These are phyloP conservation scores for Sialia sialis DNA, from an alignment of 2,113 vertebrate species.

Conservation along the genomic window DNA sequence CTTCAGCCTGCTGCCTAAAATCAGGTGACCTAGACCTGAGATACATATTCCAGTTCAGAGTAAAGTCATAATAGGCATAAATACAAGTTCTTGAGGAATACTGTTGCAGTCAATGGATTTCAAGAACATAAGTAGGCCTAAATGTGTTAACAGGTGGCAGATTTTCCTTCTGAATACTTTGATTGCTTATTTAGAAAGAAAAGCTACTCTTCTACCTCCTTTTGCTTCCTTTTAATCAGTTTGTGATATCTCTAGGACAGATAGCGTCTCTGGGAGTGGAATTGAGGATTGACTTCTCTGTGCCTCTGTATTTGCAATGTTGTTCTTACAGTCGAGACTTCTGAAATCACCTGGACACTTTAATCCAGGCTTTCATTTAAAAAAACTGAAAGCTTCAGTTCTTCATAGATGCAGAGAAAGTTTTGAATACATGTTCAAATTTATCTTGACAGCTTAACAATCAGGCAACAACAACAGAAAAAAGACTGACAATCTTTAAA, in stretches of 20 bases:
- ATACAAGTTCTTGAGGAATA: not conserved
- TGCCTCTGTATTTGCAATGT: not conserved
- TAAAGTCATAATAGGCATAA: not conserved
- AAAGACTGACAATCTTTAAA: not conserved
- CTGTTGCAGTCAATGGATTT: not conserved
- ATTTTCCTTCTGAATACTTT: not conserved
- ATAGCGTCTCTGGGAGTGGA: not conserved
- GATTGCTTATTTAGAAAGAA: not conserved
- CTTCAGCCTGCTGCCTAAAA: not conserved
- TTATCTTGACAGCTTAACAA: not conserved
- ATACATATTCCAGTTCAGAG: not conserved
- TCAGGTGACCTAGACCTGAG: not conserved
- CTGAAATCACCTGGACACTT: not conserved
- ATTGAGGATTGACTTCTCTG: not conserved
- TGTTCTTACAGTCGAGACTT: not conserved
- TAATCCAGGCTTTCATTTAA: not conserved
- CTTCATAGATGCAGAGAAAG: not conserved
- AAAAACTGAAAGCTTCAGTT: not conserved
- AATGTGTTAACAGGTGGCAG: accelerated
- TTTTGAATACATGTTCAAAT: not conserved
- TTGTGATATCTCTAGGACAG: not conserved
- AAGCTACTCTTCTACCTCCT: not conserved
- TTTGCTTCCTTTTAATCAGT: not conserved
- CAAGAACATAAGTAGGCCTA: not conserved
- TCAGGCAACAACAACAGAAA: not conserved